phyloP scores from a whole-genome alignment of 2,888 invertebrate genomes.

The Oxytorus armatus region DNA sequence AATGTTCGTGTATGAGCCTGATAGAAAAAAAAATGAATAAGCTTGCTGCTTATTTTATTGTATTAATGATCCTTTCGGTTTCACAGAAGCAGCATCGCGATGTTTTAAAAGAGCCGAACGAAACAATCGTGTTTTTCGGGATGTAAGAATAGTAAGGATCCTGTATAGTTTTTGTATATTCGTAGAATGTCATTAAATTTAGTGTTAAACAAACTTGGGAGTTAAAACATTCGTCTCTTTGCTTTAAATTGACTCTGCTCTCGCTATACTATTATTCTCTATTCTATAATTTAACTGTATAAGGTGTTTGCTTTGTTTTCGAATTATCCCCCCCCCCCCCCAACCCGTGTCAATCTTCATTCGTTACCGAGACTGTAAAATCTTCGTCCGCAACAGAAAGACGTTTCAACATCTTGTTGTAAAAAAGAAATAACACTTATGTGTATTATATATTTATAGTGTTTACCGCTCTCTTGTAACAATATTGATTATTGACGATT shows the following conservation, averaged over 20 bases:
- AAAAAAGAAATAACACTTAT: slow-evolving; percentile 13
- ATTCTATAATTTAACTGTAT: slow-evolving; percentile 6
- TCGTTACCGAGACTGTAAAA: slow-evolving; percentile 29
- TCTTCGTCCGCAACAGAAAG: slow-evolving; percentile 23
- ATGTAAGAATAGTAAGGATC: slow-evolving; percentile 16
- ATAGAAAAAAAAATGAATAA: not conserved
- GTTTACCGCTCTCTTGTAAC: slow-evolving; percentile 38
- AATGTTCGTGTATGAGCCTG: not conserved
- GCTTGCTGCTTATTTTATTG: too few species aligned
- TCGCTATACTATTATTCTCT: not conserved
- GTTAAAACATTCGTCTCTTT: slow-evolving; percentile 1
- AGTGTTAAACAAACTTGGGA: too few species aligned
- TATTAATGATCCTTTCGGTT: not conserved
- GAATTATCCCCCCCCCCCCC: slow-evolving; percentile 3
- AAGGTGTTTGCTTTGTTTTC: slow-evolving; percentile 38
- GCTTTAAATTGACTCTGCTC: slow-evolving; percentile 7
- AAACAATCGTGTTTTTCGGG: slow-evolving; percentile 2
- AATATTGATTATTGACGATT: slow-evolving; percentile 51
- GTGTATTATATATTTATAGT: slow-evolving; percentile 55
- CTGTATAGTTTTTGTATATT: slow-evolving; percentile 57
- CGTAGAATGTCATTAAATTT: too few species aligned
- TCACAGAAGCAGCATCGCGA: not conserved
- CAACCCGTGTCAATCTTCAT: too few species aligned
- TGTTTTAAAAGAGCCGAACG: slow-evolving; percentile 23
- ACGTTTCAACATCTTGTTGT: slow-evolving; percentile 39